Conservation (phyloP, 2,113 vertebrate genomes). For the Cyanoliseus patagonus region DNA sequence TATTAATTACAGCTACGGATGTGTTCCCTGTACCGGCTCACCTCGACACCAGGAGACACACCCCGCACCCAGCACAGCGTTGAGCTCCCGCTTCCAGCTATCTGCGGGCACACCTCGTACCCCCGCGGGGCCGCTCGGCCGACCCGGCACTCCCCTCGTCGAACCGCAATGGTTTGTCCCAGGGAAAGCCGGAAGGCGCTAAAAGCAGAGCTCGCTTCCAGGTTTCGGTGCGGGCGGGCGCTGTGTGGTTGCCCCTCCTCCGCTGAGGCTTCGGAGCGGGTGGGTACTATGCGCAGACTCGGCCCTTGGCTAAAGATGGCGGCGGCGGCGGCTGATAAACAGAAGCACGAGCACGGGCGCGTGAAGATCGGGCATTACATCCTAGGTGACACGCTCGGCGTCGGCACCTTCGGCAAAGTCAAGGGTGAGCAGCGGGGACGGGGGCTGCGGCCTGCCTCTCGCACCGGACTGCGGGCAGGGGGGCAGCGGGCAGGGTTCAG, state of each 20-base stretch:
- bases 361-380: constrained; percentile 97
- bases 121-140: background rate
- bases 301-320: constrained; percentile 91
- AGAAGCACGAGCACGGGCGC: constrained; percentile 94
- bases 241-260: background rate
- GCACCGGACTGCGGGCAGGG: background rate
- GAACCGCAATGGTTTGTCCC: background rate
- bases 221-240: background rate
- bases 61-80: background rate
- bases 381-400: constrained; percentile 93
- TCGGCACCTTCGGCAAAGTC: constrained; percentile 97
- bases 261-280: background rate
- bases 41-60: background rate
- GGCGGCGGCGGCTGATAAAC: constrained; percentile 94
- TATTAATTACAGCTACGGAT: rapidly evolving
- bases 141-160: background rate
- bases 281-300: constrained; percentile 75
- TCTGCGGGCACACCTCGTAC: rapidly evolving
- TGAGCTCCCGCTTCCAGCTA: background rate
- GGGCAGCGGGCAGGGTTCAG: background rate
- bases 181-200: rapidly evolving
- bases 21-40: rapidly evolving
- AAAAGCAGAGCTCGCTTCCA: rapidly evolving
- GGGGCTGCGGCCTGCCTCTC: too few relatives aligned
- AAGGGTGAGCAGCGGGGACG: constrained; percentile 81